Evolutionary conservation across 2,888 invertebrate genomes (phyloP).

Genomic region (Lochmaea capreae): DNA sequence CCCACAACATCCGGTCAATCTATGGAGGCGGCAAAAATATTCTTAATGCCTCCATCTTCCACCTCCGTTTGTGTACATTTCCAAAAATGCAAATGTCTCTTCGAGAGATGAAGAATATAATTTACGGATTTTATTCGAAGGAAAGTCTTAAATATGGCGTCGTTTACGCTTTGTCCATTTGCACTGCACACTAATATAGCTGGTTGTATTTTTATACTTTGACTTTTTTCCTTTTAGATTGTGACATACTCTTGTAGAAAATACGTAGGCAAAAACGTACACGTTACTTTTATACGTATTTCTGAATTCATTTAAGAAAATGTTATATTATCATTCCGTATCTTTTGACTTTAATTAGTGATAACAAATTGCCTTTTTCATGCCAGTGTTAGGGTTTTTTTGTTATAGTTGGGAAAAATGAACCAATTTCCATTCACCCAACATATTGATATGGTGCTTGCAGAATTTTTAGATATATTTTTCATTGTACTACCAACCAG

Average conservation of each 20-base stretch:
- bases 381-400: no score
- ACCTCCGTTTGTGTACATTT: constrained; percentile 38
- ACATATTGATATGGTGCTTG: no score
- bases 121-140: constrained; percentile 46
- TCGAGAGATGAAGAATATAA: constrained; percentile 42
- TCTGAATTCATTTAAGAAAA: background rate
- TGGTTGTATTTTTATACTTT: constrained; percentile 7
- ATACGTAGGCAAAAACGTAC: constrained; percentile 1
- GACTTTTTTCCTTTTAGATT: background rate
- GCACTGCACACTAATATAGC: constrained; percentile 9
- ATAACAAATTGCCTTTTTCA: no score
- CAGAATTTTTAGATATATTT: no score
- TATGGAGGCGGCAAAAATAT: constrained; percentile 38
- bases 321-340: background rate
- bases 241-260: constrained; percentile 2
- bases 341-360: background rate
- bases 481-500: no score
- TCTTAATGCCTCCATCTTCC: constrained; percentile 41
- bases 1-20: constrained; percentile 44
- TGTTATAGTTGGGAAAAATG: no score
- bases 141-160: constrained; percentile 43
- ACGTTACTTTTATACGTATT: background rate
- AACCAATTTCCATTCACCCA: no score
- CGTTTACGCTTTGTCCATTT: constrained; percentile 25
- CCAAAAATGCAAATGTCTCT: constrained; percentile 48